phyloP scores from a whole-genome alignment of 2,797 vertebrate genomes.

The Anguilla obscura region DNA sequence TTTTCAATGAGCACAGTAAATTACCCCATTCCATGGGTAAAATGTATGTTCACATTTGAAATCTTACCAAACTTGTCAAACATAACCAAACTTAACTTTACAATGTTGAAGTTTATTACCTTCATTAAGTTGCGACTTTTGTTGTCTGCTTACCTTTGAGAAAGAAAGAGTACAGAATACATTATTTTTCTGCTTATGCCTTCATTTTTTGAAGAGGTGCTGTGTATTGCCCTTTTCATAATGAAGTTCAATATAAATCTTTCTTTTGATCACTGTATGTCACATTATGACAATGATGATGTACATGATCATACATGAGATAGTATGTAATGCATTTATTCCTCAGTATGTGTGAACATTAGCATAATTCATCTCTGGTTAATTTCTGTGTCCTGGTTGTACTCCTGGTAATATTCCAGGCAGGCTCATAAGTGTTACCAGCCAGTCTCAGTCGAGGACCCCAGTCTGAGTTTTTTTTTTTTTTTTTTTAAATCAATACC shows the following conservation, averaged over 20 bases:
- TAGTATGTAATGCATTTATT: background rate
- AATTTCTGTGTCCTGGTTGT: background rate
- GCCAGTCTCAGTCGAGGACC: background rate
- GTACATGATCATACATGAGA: background rate
- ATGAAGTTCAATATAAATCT: background rate
- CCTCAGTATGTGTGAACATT: background rate
- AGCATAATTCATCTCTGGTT: background rate
- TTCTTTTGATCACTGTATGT: background rate
- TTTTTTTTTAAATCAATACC: constrained; percentile 54
- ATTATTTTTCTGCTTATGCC: constrained; percentile 8
- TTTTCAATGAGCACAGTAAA: background rate
- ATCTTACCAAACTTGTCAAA: too few relatives aligned
- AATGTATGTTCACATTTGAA: background rate
- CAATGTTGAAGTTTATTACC: background rate
- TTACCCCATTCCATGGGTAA: background rate
- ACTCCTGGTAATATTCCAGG: background rate
- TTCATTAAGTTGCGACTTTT: background rate
- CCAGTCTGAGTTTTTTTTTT: constrained; percentile 35
- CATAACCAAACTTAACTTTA: background rate
- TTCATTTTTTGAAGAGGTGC: background rate
- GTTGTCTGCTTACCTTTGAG: constrained; percentile 21
- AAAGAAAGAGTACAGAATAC: constrained; percentile 10
- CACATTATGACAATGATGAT: background rate
- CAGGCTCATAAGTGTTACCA: background rate
- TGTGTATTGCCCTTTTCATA: background rate